Base-by-base conservation (phyloP, 2,797 vertebrate genomes). In the Poecile montanus region DNA sequence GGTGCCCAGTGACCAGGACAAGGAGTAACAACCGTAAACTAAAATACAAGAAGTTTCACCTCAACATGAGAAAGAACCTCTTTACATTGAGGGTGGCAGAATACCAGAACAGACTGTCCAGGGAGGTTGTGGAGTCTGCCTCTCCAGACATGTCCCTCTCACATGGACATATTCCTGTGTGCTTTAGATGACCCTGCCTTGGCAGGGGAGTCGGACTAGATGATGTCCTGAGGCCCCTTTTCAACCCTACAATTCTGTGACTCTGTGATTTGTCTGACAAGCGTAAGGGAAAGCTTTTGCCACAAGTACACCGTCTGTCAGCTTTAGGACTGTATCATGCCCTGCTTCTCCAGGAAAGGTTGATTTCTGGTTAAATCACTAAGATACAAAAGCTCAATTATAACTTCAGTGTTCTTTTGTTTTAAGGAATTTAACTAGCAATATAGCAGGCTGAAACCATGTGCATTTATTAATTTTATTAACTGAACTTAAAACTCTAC, bases 71-170 rank as follows among this genome's bases (percentile, higher is more conserved):
- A 14, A 53, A 73, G 47, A 67, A 54, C 10, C 30, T 30, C 32
- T 53, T 60, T 60, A 80, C 1, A 1, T 2, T 60, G 47, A 34
- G 19, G 14, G 53, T 80, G 54, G 12, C 25, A 47, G 25, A 60
- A 12, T 40, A 60, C 8, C 9, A 11, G 34, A 67, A 60, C 11
- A 74, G 47, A 66, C 12, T 30, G 47, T 10, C 29, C 30, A 47
- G 20, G 3, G 6, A 60, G 8, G 12, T 7, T 47, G 26, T 42
- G 34, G 68, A 67, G 4, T 22, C 40, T 61, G 20, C n/a, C 34
- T 30, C 30, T 53, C 17, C 0, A 1, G 47, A 61, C 25, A 45
- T 1, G 25, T n/a, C 15, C 4, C 4, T 40, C 13, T 21, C 34
- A 74, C 17, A 25, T 7, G 11, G 15, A 61, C 54, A 47, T 1